Percentiles rank a stretch among this genome's conserved stretches.
phyloP scores from a whole-genome alignment of 2,888 invertebrate genomes.

The Teleogryllus oceanicus region DNA sequence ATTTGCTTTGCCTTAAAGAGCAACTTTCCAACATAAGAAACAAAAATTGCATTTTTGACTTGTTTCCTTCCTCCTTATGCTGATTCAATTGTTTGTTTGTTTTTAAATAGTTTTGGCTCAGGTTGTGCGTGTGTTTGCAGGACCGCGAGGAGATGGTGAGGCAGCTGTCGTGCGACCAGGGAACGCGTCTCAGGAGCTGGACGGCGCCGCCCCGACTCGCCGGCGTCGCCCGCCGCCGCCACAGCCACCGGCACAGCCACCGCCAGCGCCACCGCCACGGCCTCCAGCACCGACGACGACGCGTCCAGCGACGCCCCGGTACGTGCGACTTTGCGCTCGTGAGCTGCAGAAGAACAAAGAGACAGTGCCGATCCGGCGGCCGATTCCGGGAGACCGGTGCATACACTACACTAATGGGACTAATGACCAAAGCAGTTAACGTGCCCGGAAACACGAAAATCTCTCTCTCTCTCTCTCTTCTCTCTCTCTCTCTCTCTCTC shows the following conservation, averaged over 20 bases:
- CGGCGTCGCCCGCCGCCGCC: background rate
- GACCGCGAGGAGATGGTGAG: constrained; percentile 60
- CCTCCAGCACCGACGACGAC: background rate
- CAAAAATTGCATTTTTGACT: background rate
- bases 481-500: no score
- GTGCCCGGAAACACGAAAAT: no score
- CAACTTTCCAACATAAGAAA: background rate
- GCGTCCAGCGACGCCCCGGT: background rate
- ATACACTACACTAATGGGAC: no score
- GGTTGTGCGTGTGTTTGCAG: constrained; percentile 46
- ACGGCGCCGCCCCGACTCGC: background rate
- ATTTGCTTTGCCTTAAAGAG: background rate
- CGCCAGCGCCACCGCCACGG: background rate
- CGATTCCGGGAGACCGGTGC: no score
- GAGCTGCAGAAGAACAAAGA: background rate
- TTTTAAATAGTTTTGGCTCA: no score
- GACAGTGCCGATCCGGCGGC: no score
- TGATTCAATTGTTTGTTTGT: background rate
- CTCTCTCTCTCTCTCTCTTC: no score
- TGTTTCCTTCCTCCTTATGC: background rate
- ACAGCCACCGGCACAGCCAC: background rate
- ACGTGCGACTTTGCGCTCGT: background rate
- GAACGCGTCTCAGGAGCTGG: constrained; percentile 20
- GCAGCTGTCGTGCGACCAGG: constrained; percentile 53
- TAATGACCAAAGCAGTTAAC: no score